These are phyloP conservation scores for Heliocidaris tuberculata DNA, from an alignment of 35 echinoderm and acorn worm genomes.

Conservation along the genomic window DNA sequence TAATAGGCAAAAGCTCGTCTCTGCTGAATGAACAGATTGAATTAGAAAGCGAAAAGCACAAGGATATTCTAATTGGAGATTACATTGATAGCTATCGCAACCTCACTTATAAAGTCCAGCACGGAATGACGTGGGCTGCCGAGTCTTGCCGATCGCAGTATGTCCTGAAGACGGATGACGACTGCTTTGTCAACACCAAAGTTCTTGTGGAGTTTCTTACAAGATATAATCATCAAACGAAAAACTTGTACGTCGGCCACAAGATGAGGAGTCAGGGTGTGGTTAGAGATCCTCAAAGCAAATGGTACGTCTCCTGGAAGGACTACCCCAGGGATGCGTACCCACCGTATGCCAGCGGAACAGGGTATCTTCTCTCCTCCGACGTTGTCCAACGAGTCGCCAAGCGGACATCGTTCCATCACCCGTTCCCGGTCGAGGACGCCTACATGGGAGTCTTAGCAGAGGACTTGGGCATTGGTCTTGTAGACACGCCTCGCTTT, in stretches of 20 bases:
- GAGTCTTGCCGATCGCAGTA: conserved; percentile 75
- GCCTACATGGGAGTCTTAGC: conserved; percentile 88
- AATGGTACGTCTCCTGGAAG: conserved; percentile 54
- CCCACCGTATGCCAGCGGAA: conserved; percentile 80
- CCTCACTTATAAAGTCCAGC: conserved; percentile 90
- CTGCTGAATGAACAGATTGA: conserved; percentile 35
- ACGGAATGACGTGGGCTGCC: conserved; percentile 75
- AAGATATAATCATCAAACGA: conserved; percentile 59
- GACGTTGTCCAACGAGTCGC: conserved; percentile 85
- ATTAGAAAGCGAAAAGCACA: conserved; percentile 60
- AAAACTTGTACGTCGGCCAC: conserved; percentile 73
- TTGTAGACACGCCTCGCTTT: conserved; percentile 80
- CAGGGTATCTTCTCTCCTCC: conserved; percentile 77
- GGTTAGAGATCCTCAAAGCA: conserved; percentile 41
- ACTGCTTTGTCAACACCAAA: conserved; percentile 86
- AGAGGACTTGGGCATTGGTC: conserved; percentile 29
- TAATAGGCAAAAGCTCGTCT: conserved; percentile 60
- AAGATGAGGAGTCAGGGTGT: conserved; percentile 38
- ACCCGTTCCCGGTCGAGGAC: conserved; percentile 76
- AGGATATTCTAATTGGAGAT: conserved; percentile 79
- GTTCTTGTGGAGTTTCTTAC: conserved; percentile 64
- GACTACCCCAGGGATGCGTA: conserved; percentile 39
- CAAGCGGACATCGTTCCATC: conserved; percentile 51
- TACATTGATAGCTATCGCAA: conserved; percentile 77
- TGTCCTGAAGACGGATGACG: conserved; percentile 86